phyloP scores from a whole-genome alignment of 2,113 vertebrate species.

The Dipodomys merriami region DNA sequence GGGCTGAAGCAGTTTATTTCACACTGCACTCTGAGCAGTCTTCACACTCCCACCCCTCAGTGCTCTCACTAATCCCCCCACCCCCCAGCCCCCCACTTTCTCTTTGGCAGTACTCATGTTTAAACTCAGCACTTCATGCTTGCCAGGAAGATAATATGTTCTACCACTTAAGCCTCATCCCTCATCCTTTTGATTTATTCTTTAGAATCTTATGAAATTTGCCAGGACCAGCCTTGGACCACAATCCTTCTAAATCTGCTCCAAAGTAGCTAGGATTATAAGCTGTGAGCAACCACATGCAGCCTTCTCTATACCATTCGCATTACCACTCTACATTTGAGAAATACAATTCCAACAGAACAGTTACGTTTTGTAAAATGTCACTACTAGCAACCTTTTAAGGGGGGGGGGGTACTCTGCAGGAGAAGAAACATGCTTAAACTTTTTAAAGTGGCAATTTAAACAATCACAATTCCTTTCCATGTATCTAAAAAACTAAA shows the following conservation, averaged over 20 bases:
- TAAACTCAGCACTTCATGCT: too few relatives aligned
- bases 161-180: too few relatives aligned
- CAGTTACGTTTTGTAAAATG: constrained; percentile 4
- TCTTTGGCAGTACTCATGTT: too few relatives aligned
- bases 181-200: too few relatives aligned
- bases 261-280: too few relatives aligned
- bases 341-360: not conserved
- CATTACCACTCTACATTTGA: constrained; percentile 36
- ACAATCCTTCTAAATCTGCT: too few relatives aligned
- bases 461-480: constrained; percentile 32
- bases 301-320: not conserved
- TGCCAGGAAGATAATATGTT: too few relatives aligned
- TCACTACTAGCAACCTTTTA: constrained; percentile 35
- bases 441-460: not conserved
- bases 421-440: constrained; percentile 42
- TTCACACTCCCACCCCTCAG: constrained; percentile 18
- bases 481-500: not conserved
- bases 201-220: too few relatives aligned
- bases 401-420: not conserved
- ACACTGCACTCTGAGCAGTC: not conserved
- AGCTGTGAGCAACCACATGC: not conserved
- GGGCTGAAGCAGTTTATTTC: not conserved
- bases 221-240: too few relatives aligned
- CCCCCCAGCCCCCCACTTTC: too few relatives aligned
- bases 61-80: not conserved